phyloP scores from a whole-genome alignment of 35 echinoderm and acorn worm genomes.

The Patiria miniata region DNA sequence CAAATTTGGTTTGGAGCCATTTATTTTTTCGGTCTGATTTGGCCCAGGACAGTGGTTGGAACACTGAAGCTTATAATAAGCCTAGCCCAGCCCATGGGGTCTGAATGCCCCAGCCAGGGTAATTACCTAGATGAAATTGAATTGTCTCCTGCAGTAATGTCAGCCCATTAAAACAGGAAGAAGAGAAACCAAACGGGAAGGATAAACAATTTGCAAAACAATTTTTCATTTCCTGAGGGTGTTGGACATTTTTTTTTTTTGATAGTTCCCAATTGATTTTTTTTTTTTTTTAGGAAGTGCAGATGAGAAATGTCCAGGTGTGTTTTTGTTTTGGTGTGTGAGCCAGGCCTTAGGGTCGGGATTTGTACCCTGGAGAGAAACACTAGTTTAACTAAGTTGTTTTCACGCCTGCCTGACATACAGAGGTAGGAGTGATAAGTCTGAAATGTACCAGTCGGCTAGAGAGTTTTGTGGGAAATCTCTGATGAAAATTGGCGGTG shows the following conservation, averaged over 20 bases:
- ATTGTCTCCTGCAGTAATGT: constrained; percentile 2
- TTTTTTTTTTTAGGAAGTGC: constrained; percentile 20
- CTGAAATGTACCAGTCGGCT: too few relatives aligned
- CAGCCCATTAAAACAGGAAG: background rate
- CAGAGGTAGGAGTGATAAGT: too few relatives aligned
- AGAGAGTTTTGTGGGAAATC: too few relatives aligned
- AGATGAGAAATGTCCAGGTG: constrained; percentile 24
- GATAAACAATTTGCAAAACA: background rate
- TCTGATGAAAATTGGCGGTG: too few relatives aligned
- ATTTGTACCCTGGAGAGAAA: background rate
- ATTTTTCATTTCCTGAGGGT: background rate
- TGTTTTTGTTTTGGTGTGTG: background rate
- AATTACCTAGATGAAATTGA: constrained; percentile 16
- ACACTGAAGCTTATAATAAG: too few relatives aligned
- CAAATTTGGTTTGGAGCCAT: too few relatives aligned
- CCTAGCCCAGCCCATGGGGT: too few relatives aligned
- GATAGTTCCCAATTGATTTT: too few relatives aligned
- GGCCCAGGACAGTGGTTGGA: too few relatives aligned
- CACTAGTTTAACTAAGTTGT: too few relatives aligned
- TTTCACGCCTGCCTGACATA: too few relatives aligned
- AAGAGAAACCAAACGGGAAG: background rate
- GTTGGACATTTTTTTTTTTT: background rate
- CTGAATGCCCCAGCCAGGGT: background rate
- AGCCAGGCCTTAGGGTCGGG: background rate
- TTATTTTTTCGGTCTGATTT: too few relatives aligned